Percentiles rank a stretch among this genome's conserved stretches.
Conservation (phyloP, 2,113 vertebrate species). For the Raphicerus campestris region DNA sequence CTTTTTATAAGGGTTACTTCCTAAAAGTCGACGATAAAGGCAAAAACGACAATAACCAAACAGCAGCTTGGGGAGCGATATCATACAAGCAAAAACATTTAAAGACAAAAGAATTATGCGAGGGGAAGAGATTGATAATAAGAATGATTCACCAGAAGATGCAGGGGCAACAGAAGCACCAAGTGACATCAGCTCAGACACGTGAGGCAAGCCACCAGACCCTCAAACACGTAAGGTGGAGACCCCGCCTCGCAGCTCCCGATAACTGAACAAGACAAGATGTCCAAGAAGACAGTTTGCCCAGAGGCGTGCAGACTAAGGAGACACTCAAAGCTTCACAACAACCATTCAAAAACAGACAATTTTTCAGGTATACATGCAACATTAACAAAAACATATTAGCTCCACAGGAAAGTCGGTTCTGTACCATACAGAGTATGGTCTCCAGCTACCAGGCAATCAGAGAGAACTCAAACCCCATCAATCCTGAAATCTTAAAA, state of each 20-base stretch:
- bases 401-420: neutral
- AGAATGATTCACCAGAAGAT: no score
- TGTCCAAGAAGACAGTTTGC: neutral
- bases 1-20: neutral
- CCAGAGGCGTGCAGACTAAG: fast-evolving
- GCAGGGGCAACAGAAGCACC: no score
- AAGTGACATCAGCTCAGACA: no score
- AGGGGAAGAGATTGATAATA: neutral
- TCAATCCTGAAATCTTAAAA: neutral
- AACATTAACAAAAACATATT: neutral
- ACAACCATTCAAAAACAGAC: neutral
- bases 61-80: neutral
- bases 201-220: fast-evolving
- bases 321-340: neutral
- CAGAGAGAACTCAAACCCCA: neutral
- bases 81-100: fast-evolving
- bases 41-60: neutral
- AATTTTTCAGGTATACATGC: neutral
- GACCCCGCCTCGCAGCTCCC: fast-evolving
- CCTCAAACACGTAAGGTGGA: neutral
- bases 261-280: neutral
- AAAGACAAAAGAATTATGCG: neutral
- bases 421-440: no score
- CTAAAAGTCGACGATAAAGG: neutral
- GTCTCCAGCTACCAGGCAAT: neutral